Evolutionary conservation across 2,113 vertebrate genomes (phyloP), one percentile per base, ranked within the genome.

Genomic region (Chloropsis cyanopogon): DNA sequence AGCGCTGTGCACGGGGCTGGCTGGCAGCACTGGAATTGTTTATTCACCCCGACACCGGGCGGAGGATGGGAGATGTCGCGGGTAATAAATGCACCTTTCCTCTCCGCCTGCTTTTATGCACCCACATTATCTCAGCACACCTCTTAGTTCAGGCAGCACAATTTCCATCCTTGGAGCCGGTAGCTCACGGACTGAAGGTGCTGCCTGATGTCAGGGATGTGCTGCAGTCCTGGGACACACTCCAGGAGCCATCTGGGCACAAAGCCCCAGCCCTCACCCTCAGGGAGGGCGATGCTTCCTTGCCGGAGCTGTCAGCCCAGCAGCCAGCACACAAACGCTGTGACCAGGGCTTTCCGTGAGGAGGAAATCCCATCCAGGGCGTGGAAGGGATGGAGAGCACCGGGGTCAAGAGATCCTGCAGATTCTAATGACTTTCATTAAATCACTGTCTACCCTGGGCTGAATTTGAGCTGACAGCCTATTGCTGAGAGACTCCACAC

Each of bases 271-370:
- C 9, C 44, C 53, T 29, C 21, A 1, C 37, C 24, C 0, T 0
- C 60, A 52, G 39, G 39, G 37, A 90, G 41, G 63, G 46, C 4
- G 6, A 53, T 19, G 77, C 23, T 83, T 14, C 52, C 20, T 57
- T 11, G 21, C 23, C 70, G 39, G 61, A 24, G 85, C 60, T 37
- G 35, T 3, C 82, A 60, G 77, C 53, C n/a, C 6, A 0, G 63
- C 57, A 59, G 57, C 1, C 4, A 46, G 35, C 31, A 25, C 70
- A 50, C 65, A 52, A 23, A 35, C 10, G 39, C 53, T 42, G 37
- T 2, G 1, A 2, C 0, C 0, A 41, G 64, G 49, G 16, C 3
- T 37, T 25, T 65, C 50, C 0, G 0, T 5, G n/a, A 21, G 12
- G 47, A 66, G 76, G 90, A 91, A 94, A 95, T 93, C 65, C 93